Evolutionary conservation across 2,797 vertebrate genomes (phyloP).

Genomic region (Argyrosomus regius): DNA sequence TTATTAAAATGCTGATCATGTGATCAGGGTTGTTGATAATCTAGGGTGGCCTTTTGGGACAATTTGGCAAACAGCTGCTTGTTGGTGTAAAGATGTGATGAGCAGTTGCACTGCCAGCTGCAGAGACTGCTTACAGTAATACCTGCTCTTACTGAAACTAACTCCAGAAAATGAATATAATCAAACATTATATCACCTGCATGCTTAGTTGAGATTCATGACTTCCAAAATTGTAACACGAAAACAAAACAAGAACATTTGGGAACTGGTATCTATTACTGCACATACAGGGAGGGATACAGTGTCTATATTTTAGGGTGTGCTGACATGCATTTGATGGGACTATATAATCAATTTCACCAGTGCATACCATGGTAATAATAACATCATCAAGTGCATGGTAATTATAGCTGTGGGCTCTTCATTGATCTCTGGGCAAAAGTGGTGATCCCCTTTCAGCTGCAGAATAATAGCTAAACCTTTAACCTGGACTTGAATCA

Average conservation of each 20-base stretch:
- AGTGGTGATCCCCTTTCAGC: constrained; percentile 81
- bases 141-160: constrained; percentile 27
- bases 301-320: constrained; percentile 43
- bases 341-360: constrained; percentile 67
- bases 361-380: constrained; percentile 76
- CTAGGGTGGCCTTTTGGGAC: constrained; percentile 42
- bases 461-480: constrained; percentile 84
- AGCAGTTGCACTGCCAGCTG: constrained; percentile 57
- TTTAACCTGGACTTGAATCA: constrained; percentile 84
- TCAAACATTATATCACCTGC: constrained; percentile 27
- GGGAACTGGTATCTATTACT: neutral
- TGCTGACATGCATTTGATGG: constrained; percentile 58
- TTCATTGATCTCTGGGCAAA: constrained; percentile 84
- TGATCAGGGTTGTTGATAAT: constrained; percentile 53
- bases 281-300: constrained; percentile 9
- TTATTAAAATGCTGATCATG: constrained; percentile 36
- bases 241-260: neutral
- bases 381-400: constrained; percentile 83
- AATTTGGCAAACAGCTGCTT: constrained; percentile 64
- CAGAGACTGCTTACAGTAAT: constrained; percentile 39
- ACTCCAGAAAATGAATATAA: constrained; percentile 33
- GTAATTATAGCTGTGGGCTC: constrained; percentile 84
- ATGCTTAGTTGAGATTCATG: constrained; percentile 18
- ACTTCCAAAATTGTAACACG: neutral
- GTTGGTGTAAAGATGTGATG: constrained; percentile 58